Evolutionary conservation across 2,888 invertebrate genomes (phyloP).

Genomic region (Eristalis intricaria): DNA sequence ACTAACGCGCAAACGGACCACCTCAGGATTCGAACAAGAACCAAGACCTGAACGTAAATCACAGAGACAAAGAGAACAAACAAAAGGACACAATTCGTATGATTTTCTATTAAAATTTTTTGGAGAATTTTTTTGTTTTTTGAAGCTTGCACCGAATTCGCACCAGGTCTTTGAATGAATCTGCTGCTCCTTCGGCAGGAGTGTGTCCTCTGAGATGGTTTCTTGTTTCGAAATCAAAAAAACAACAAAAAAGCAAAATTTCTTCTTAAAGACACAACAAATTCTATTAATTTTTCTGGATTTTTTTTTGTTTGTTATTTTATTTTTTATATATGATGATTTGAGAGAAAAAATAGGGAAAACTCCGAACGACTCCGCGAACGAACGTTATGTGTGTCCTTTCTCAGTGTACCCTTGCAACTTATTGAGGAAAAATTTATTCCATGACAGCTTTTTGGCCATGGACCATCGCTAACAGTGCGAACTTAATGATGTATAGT

Average conservation of each 20-base stretch:
- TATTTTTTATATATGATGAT: background rate
- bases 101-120: no score
- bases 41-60: constrained; percentile 19
- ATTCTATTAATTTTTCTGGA: background rate
- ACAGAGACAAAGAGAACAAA: background rate
- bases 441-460: constrained; percentile 79
- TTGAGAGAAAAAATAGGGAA: constrained; percentile 35
- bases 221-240: background rate
- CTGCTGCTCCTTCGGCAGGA: background rate
- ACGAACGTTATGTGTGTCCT: constrained; percentile 78
- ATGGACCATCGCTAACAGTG: constrained; percentile 77
- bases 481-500: constrained; percentile 34
- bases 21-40: constrained; percentile 15
- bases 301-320: constrained; percentile 1
- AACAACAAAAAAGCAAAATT: background rate
- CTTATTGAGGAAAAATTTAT: constrained; percentile 79
- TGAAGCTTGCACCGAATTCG: constrained; percentile 29
- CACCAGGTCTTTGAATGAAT: background rate
- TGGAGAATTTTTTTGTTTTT: background rate
- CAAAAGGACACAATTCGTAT: background rate
- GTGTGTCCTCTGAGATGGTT: constrained; percentile 2
- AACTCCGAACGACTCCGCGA: constrained; percentile 72
- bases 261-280: background rate
- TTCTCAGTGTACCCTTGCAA: constrained; percentile 81
- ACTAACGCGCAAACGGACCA: constrained; percentile 41